Percentiles rank a stretch among this genome's conserved stretches.
phyloP scores from a whole-genome alignment of 1,140 invertebrate genomes.

The Calephelis virginiensis region DNA sequence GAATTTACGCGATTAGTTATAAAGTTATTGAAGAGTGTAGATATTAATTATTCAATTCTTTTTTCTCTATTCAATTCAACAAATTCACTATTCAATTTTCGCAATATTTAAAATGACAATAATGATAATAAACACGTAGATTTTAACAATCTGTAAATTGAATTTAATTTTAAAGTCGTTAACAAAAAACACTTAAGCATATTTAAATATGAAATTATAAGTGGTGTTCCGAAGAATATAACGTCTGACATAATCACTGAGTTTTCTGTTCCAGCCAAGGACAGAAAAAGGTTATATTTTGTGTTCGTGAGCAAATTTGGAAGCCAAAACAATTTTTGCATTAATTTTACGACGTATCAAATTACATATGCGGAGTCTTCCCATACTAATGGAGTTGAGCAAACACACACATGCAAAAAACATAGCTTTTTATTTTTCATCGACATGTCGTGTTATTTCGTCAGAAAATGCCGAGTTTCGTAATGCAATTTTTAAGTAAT shows the following conservation, averaged over 20 bases:
- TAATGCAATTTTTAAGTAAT: not conserved
- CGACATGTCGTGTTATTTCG: not conserved
- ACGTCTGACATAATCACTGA: constrained; percentile 4
- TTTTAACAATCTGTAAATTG: no score
- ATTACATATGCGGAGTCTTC: not conserved
- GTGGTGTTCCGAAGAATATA: not conserved
- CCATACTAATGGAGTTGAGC: not conserved
- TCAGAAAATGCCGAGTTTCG: not conserved
- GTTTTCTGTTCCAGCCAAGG: not conserved
- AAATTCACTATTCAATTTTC: no score
- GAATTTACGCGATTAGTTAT: no score
- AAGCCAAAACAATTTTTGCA: constrained; percentile 4
- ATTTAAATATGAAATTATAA: not conserved
- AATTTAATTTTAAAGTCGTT: no score
- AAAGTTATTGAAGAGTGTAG: no score
- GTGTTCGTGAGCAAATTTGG: constrained; percentile 5
- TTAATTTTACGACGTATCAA: constrained; percentile 8
- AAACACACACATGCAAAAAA: constrained; percentile 3
- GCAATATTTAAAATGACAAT: no score
- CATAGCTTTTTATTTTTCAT: not conserved
- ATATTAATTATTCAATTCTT: no score
- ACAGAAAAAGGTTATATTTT: constrained; percentile 4
- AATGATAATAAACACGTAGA: no score
- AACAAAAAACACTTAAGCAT: no score
- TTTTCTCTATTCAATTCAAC: no score